phyloP scores from a whole-genome alignment of 2,113 vertebrate species.

The human (Homo sapiens) region DNA sequence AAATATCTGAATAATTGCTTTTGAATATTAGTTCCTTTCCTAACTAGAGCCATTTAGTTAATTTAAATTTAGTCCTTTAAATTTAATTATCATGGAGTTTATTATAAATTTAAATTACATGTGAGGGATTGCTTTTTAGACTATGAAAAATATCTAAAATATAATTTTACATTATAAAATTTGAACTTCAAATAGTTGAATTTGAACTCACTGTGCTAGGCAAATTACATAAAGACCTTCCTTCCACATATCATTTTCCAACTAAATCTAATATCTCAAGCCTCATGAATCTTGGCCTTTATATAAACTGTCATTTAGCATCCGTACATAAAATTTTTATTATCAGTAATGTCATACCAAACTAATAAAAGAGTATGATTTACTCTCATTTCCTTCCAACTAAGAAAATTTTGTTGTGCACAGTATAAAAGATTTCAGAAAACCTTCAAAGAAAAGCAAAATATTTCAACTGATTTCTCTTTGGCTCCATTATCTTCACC shows the following conservation, averaged over 20 bases:
- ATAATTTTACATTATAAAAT: background rate
- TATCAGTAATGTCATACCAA: background rate
- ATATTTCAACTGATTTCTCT: conserved; percentile 15
- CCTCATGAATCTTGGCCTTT: background rate
- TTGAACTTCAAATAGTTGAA: background rate
- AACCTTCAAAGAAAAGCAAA: background rate
- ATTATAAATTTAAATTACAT: background rate
- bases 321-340: background rate
- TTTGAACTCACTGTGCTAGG: background rate
- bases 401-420: background rate
- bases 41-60: background rate
- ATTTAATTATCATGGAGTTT: background rate
- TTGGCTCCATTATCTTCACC: background rate
- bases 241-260: background rate
- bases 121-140: background rate
- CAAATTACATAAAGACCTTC: background rate
- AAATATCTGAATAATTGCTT: background rate
- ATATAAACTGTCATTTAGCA: background rate
- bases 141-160: background rate
- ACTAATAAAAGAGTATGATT: conserved; percentile 46
- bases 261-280: background rate
- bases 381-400: conserved; percentile 15
- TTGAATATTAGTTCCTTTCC: background rate
- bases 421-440: background rate
- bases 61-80: background rate